Conservation (phyloP, 2,113 vertebrate species). For the Nyctibius bracteatus region DNA sequence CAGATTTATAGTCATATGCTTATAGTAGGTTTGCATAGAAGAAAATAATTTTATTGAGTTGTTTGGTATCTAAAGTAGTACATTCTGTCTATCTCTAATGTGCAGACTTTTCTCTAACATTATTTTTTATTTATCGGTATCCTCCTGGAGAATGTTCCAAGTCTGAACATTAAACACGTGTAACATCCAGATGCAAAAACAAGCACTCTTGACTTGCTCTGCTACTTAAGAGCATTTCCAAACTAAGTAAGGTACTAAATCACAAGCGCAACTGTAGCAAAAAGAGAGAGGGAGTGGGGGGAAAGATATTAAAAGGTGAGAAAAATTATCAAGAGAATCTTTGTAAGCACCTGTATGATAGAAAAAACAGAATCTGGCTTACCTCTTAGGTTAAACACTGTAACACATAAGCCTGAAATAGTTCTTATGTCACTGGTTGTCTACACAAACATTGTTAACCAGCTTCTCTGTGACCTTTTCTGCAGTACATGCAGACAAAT, state of each 20-base stretch:
- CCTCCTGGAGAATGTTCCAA: not conserved
- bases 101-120: not conserved
- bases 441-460: constrained; percentile 12
- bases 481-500: constrained; percentile 20
- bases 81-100: not conserved
- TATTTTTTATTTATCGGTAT: not conserved
- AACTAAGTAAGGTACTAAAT: constrained; percentile 45
- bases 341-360: not conserved
- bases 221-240: not conserved
- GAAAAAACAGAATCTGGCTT: not conserved
- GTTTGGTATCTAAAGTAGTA: not conserved
- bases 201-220: not conserved
- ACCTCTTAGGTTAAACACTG: not conserved
- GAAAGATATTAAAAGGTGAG: not conserved
- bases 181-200: constrained; percentile 36
- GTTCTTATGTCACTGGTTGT: not conserved
- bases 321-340: not conserved
- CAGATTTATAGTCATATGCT: not conserved
- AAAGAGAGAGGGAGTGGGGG: not conserved
- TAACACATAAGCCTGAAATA: constrained; percentile 4
- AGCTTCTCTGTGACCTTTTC: constrained; percentile 57
- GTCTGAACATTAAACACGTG: not conserved
- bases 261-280: not conserved
- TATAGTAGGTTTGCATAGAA: not conserved
- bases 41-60: not conserved